Base-by-base conservation (phyloP, 2,113 vertebrate genomes). In the Ornithorhynchus anatinus region DNA sequence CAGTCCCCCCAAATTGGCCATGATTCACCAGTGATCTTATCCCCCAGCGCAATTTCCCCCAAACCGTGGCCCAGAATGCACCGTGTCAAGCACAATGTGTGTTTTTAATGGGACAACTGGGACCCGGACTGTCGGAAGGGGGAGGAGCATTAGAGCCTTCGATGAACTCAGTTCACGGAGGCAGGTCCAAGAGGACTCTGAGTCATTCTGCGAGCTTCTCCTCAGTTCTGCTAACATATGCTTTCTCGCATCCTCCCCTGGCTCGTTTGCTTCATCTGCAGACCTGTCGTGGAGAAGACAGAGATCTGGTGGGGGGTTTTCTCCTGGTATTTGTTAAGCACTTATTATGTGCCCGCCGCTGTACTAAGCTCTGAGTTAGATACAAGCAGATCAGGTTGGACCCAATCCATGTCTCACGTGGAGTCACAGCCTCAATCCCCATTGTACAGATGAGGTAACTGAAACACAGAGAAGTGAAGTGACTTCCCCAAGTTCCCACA, bases 141-240 rank as follows among this genome's bases (percentile, higher is more conserved):
- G 33, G n/a, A 48, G 36, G 59, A 71, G 68, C 64, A 74, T 77
- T 78, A 43, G 45, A 7, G 25, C 69, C 83, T 77, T 74, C 65
- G 71, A 57, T 71, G 65, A 50, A 56, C 19, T 47, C 40, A 40
- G 67, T 63, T 69, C 45, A 59, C 56, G 31, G 40, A 47, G 36
- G 60, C 40, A 64, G 47, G 42, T 50, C 9, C 17, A 51, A 16
- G 38, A 14, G 13, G 71, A 51, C 4, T 45, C 51, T 66, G 39
- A 77, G 59, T 75, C 77, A 74, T 17, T 23, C 17, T 22, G 10
- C 59, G 6, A 25, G 17, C 37, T 40, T 51, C 38, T 8, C 3
- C n/a, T 33, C n/a, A 54, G n/a, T 47, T 66, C 69, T 25, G 25
- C 1, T 10, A 42, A 69, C 51, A 77, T 42, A 51, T 29, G 48